These are phyloP conservation scores for Epirrhoe alternata DNA, from an alignment of 2,888 invertebrate species.

Conservation along the genomic window DNA sequence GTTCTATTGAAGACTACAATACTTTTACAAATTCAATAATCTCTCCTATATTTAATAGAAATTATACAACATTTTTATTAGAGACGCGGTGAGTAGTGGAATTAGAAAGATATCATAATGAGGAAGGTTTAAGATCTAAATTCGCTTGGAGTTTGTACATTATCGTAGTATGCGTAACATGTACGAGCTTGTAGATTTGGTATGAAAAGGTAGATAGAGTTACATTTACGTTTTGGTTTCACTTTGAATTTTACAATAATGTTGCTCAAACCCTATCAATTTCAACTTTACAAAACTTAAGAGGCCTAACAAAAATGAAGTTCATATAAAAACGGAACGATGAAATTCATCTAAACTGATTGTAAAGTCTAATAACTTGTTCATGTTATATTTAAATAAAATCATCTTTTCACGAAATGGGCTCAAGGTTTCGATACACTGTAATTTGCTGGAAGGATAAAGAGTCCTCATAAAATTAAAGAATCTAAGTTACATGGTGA, in stretches of 20 bases:
- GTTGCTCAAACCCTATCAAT: constrained; percentile 40
- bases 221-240: constrained; percentile 28
- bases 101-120: constrained; percentile 70
- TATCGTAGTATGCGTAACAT: constrained; percentile 70
- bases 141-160: constrained; percentile 70
- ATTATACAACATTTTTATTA: constrained; percentile 79
- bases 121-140: constrained; percentile 59
- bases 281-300: constrained; percentile 11
- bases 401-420: not conserved
- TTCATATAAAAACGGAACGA: not conserved
- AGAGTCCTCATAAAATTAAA: not conserved
- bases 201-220: constrained; percentile 56
- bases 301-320: constrained; percentile 24
- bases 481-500: not conserved
- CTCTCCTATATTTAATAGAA: constrained; percentile 83
- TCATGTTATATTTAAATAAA: constrained; percentile 10
- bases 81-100: constrained; percentile 61
- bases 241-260: constrained; percentile 30
- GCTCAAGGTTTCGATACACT: not conserved
- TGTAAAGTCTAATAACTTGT: not conserved
- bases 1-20: constrained; percentile 82
- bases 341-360: not conserved
- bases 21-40: constrained; percentile 81
- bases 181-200: constrained; percentile 80
- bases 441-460: not conserved